Evolutionary conservation across 2,797 vertebrate genomes (phyloP).

Genomic region (Gambelia wislizenii): DNA sequence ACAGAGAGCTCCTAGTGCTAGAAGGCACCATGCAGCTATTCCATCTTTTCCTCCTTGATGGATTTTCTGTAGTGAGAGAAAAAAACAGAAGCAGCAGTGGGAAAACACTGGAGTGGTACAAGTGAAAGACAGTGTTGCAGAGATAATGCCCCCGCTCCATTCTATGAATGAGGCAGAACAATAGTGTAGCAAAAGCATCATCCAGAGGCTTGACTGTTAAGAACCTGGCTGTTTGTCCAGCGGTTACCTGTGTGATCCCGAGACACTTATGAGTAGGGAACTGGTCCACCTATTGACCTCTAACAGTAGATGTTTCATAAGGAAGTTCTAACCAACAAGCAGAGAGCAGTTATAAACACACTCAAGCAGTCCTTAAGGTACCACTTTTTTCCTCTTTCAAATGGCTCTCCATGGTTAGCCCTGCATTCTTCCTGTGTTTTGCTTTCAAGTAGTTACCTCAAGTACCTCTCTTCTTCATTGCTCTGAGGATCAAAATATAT

Average conservation of each 20-base stretch:
- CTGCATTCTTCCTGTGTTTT: not conserved
- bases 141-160: not conserved
- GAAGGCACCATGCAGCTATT: not conserved
- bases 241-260: not conserved
- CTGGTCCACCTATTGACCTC: not conserved
- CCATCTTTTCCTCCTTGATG: not conserved
- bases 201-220: not conserved
- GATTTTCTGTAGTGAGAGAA: not conserved
- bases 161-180: not conserved
- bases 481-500: not conserved
- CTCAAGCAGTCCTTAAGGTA: not conserved
- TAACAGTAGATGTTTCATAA: not conserved
- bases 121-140: not conserved
- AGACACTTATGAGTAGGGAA: not conserved
- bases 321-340: not conserved
- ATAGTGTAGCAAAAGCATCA: not conserved
- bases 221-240: not conserved
- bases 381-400: not conserved
- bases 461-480: not conserved
- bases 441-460: not conserved
- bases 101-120: not conserved
- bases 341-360: not conserved
- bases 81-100: not conserved
- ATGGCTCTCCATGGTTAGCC: not conserved
- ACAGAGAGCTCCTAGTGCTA: not conserved